Evolutionary conservation across 2,113 vertebrate genomes (phyloP), one percentile per base, ranked within the genome.

Genomic region (Callocephalon fimbriatum): DNA sequence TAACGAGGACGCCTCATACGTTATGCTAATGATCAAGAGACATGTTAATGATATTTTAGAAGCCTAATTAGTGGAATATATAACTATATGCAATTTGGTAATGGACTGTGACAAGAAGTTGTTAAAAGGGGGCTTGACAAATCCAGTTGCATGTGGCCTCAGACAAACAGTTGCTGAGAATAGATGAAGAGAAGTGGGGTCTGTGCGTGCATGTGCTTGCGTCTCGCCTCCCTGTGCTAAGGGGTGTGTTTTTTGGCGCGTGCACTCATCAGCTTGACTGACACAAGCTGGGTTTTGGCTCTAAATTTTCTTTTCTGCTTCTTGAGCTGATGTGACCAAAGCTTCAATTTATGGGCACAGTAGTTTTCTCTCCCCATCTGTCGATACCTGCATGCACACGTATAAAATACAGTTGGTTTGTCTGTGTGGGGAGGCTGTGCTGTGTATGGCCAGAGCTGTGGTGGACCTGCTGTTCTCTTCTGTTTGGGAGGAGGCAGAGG

Each of bases 31-130:
- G 99, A 99, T 99, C 99, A 99, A 98, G 99, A 99, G 99, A 99
- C 98, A 98, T 99, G 99, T 99, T 99, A 99, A 99, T 99, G 99
- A 99, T 99, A 99, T 99, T 99, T 99, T 99, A 99, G 98, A 99
- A 98, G 99, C 99, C 99, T 99, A 99, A 99, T 99, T 99, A 99
- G 98, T 99, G 98, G 98, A 99, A 99, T 99, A 98, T 99, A 99
- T 99, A 99, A 99, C 98, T 99, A 98, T 98, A 99, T 98, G 99
- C 98, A 98, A 98, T 99, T 99, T 99, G 98, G 98, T 99, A 99
- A 99, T 99, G 99, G 99, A 99, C 98, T 98, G 98, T 98, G 99
- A 99, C 99, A 99, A 99, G 98, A 99, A 98, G 98, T 98, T 98
- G 98, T 98, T 98, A 98, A 98, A 98, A 98, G 98, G 98, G 98